A percentile compares a stretch with the other conserved stretches of the same genome.
These are phyloP conservation scores for Pseudoips prasinana DNA, from an alignment of 2,888 invertebrate genomes.

Conservation along the genomic window DNA sequence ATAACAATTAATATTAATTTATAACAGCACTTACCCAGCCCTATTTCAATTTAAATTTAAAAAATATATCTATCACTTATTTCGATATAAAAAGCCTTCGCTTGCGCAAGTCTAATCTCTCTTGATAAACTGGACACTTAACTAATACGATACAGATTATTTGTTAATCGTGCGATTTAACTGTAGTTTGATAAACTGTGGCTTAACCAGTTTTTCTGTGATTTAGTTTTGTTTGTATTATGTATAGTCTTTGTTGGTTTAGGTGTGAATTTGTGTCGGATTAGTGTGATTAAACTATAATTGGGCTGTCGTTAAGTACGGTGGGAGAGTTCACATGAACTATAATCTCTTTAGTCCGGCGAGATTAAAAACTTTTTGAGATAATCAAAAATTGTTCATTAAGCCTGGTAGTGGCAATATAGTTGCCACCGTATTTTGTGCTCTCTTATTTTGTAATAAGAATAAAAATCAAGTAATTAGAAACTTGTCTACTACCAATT, in stretches of 20 bases:
- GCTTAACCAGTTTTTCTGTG: too few species aligned
- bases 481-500: too few species aligned
- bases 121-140: conserved; percentile 47
- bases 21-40: too few species aligned
- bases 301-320: conserved; percentile 6
- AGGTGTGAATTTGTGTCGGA: conserved; percentile 4
- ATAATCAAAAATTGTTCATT: too few species aligned
- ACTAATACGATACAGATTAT: conserved; percentile 51
- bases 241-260: conserved; percentile 1
- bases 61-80: conserved; percentile 2
- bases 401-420: too few species aligned
- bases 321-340: not conserved
- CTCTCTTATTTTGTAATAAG: conserved; percentile 4
- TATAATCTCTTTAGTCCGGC: too few species aligned
- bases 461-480: not conserved
- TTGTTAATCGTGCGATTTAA: conserved; percentile 45
- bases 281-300: conserved; percentile 15
- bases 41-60: conserved; percentile 9
- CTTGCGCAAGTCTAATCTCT: conserved; percentile 42
- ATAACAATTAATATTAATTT: too few species aligned
- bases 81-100: conserved; percentile 18
- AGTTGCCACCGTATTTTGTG: too few species aligned
- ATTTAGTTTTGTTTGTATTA: too few species aligned
- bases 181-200: conserved; percentile 35
- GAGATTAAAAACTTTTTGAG: too few species aligned